Percentiles rank a stretch among this genome's conserved stretches.
Conservation (phyloP, 2,113 vertebrate genomes). For the human (Homo sapiens) region DNA sequence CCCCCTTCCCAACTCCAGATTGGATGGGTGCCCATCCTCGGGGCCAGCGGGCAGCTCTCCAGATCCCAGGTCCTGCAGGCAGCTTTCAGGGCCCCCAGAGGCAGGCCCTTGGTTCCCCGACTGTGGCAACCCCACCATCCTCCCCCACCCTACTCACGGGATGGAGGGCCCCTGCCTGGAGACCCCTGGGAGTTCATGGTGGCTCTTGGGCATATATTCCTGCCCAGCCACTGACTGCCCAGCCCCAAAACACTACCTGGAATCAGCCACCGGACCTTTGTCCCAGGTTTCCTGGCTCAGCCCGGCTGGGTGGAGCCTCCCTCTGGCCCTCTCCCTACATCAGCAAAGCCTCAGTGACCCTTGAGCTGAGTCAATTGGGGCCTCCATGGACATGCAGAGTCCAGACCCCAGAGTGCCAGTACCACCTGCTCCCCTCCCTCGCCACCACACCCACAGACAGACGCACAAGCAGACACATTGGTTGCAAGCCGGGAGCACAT, state of each 20-base stretch:
- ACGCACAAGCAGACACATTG: neutral
- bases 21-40: neutral
- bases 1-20: neutral
- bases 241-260: slow-evolving; percentile 23
- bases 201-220: slow-evolving; percentile 19
- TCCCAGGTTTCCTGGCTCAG: slow-evolving; percentile 27
- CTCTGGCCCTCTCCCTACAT: slow-evolving; percentile 40
- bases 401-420: neutral
- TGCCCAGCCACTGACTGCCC: neutral
- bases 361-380: slow-evolving; percentile 57
- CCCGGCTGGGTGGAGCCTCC: slow-evolving; percentile 59
- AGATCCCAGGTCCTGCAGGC: neutral
- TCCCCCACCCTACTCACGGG: slow-evolving; percentile 50
- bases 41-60: neutral
- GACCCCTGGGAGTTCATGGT: slow-evolving; percentile 62
- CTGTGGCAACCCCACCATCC: neutral
- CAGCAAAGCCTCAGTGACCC: slow-evolving; percentile 72
- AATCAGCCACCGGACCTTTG: slow-evolving; percentile 67
- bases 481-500: slow-evolving; percentile 37
- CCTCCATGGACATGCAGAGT: neutral
- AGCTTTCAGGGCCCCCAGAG: neutral
- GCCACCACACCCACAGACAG: neutral
- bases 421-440: neutral
- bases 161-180: neutral
- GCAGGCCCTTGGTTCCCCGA: neutral